Evolutionary conservation across 2,113 vertebrate species (phyloP), one percentile per base, ranked within the genome.

Genomic region (Coryphaenoides rupestris): DNA sequence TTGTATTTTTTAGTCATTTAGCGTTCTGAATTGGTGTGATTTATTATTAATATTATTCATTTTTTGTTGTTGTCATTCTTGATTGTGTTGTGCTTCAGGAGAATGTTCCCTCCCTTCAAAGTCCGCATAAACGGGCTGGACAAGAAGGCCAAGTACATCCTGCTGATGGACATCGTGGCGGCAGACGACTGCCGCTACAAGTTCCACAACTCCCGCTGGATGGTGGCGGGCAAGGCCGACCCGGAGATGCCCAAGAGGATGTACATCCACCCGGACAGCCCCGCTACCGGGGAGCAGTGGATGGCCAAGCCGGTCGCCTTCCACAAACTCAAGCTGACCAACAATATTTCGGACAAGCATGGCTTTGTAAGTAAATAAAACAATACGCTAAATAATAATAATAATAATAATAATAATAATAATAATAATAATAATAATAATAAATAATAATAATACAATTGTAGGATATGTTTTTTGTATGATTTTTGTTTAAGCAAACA

Each of bases 81-180:
- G 5, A 50, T 15, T 50, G 16, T 17, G 56, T 33, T 69, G 4
- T 53, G 28, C 59, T 64, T 2, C 85, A 99, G 96, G 92, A 92
- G 96, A 87, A 99, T 99, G 96, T 99, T 99, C 74, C 96, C 96
- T 73, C 96, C 96, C 9, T 99, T 99, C 87, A 99, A 99, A 89
- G 96, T 98, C 60, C 84, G 96, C 63, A 96, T 99, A 73, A 98
- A 94, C 70, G 96, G 96, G 65, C 92, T 99, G 68, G 96, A 99
- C 85, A 98, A 98, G 88, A 98, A 99, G 80, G 96, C 96, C 81
- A 98, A 99, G 63, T 99, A 99, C 80, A 98, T 99, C 83, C 85
- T 99, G 75, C 86, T 98, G 81, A 97, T 99, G 96, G 96, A 99
- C 85, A 98, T 99, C 65, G 96, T 99, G 70, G 96, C 96, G 0